Percentiles rank a stretch among this genome's conserved stretches.
phyloP scores from a whole-genome alignment of 2,113 vertebrate genomes.

The Gobio gobio region DNA sequence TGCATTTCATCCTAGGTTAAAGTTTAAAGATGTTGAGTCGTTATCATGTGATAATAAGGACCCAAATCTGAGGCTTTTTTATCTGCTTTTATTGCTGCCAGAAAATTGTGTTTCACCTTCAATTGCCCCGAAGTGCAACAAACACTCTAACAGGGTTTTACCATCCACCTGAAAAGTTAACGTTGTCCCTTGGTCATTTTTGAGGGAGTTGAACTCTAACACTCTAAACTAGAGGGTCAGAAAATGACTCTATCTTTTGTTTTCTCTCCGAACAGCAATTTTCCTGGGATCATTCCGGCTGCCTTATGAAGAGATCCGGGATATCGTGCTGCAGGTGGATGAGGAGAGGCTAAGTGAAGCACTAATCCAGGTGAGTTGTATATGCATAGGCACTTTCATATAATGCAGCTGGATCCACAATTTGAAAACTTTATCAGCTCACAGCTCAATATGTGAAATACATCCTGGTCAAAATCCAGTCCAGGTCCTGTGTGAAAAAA shows the following conservation, averaged over 20 bases:
- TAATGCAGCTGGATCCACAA: conserved; percentile 19
- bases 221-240: conserved; percentile 38
- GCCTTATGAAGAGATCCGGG: conserved; percentile 96
- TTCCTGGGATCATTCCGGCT: conserved; percentile 96
- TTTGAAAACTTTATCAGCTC: conserved; percentile 20
- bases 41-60: neutral
- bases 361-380: conserved; percentile 90
- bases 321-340: conserved; percentile 90
- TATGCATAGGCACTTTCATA: conserved; percentile 10
- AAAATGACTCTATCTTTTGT: conserved; percentile 74
- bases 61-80: neutral
- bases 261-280: conserved; percentile 86
- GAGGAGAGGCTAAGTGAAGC: conserved; percentile 92
- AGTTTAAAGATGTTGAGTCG: neutral
- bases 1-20: conserved; percentile 25
- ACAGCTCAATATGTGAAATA: conserved; percentile 6
- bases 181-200: conserved; percentile 66
- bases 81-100: conserved; percentile 12
- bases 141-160: conserved; percentile 57
- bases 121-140: conserved; percentile 55
- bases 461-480: neutral
- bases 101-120: conserved; percentile 30
- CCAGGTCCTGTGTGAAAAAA: neutral
- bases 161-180: conserved; percentile 60
- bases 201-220: conserved; percentile 64